phyloP scores from a whole-genome alignment of 2,888 invertebrate genomes.

The Sinodicranocentrus sp. region DNA sequence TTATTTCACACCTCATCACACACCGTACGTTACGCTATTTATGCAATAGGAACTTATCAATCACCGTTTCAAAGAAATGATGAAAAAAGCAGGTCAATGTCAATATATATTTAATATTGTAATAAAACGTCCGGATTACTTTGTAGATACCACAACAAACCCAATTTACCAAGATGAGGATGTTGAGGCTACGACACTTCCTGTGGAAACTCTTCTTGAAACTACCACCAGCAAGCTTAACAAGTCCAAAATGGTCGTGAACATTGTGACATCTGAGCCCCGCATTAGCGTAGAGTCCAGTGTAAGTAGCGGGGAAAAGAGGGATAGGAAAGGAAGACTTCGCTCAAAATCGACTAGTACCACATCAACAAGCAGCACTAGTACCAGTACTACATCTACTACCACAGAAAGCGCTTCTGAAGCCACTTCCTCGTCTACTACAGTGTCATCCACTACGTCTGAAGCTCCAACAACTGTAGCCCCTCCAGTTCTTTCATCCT shows the following conservation, averaged over 20 bases:
- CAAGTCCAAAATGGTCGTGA: constrained; percentile 68
- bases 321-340: background rate
- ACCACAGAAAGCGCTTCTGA: background rate
- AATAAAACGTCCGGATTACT: too few species aligned
- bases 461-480: constrained; percentile 23
- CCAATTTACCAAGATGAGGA: constrained; percentile 64
- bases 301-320: constrained; percentile 49
- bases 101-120: background rate
- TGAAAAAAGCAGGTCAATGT: background rate
- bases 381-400: constrained; percentile 15
- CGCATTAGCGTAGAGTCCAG: constrained; percentile 64
- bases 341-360: constrained; percentile 26
- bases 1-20: background rate
- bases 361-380: constrained; percentile 1
- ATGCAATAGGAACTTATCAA: background rate
- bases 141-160: constrained; percentile 61
- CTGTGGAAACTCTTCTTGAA: constrained; percentile 63
- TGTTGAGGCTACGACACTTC: constrained; percentile 64
- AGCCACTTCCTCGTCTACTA: constrained; percentile 33
- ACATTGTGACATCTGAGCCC: constrained; percentile 73
- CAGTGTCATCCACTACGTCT: constrained; percentile 41
- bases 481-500: constrained; percentile 30
- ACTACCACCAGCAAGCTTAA: constrained; percentile 53
- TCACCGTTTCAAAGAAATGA: background rate
- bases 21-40: too few species aligned